A percentile compares a stretch with the other conserved stretches of the same genome.
Evolutionary conservation across 2,113 vertebrate genomes (phyloP).

Genomic region (Malurus melanocephalus): DNA sequence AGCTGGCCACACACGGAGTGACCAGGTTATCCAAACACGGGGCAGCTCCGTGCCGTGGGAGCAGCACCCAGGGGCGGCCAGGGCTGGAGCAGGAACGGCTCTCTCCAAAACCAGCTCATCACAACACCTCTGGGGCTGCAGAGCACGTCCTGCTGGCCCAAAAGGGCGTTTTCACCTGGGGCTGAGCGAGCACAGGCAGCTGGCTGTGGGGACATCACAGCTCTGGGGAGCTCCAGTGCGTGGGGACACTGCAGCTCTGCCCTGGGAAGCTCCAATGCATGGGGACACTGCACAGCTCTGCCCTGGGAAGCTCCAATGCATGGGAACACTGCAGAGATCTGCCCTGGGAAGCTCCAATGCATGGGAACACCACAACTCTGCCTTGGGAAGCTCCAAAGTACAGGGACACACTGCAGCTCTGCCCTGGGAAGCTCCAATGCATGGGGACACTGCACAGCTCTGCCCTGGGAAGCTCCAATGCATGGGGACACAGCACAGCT

Average conservation of each 20-base stretch:
- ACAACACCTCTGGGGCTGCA: background rate
- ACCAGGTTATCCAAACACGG: background rate
- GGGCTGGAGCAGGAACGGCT: accelerated
- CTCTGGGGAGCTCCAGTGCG: background rate
- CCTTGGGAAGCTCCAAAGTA: too few species aligned
- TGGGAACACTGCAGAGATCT: too few species aligned
- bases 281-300: too few species aligned
- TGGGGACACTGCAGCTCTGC: too few species aligned
- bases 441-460: too few species aligned
- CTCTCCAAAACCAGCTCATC: accelerated
- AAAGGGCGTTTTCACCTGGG: accelerated
- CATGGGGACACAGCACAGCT: background rate
- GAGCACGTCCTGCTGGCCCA: accelerated
- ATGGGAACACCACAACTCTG: too few species aligned
- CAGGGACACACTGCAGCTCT: too few species aligned
- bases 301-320: too few species aligned
- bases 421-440: too few species aligned
- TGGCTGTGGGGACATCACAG: accelerated
- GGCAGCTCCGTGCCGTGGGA: accelerated
- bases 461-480: background rate
- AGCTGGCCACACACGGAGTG: background rate
- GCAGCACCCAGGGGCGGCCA: accelerated
- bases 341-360: too few species aligned
- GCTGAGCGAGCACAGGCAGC: background rate
- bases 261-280: too few species aligned